These are phyloP conservation scores for Mionectes macconnelli DNA, from an alignment of 2,113 vertebrate species.

Conservation along the genomic window DNA sequence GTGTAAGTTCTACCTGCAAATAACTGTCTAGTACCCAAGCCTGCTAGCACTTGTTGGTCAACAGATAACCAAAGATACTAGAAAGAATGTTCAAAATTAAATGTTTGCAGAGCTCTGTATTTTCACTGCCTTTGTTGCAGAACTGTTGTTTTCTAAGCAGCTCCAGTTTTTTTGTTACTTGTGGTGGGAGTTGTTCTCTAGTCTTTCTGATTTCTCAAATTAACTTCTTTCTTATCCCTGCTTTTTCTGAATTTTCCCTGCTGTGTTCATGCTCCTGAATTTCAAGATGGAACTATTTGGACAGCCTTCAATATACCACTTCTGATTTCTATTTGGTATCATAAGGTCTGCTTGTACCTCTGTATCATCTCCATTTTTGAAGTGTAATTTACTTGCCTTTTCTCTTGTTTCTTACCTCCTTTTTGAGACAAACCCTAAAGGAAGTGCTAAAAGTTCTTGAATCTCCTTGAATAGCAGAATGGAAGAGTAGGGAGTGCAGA, in stretches of 20 bases:
- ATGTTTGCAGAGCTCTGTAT: background rate
- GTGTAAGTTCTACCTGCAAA: background rate
- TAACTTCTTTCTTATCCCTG: background rate
- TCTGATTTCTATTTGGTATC: background rate
- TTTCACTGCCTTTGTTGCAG: background rate
- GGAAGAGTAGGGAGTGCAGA: background rate
- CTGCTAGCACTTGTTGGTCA: background rate
- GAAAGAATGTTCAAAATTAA: background rate
- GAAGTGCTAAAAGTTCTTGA: background rate
- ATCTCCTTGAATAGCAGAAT: background rate
- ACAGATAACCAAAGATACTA: background rate
- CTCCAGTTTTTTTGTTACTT: background rate
- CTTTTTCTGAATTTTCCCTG: background rate
- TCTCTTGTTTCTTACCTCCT: background rate
- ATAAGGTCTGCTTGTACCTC: background rate
- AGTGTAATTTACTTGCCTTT: background rate
- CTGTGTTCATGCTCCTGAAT: background rate
- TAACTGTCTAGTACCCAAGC: background rate
- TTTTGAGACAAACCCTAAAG: background rate
- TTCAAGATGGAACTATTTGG: background rate
- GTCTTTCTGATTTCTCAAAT: background rate
- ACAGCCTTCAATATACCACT: background rate
- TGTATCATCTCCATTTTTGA: background rate
- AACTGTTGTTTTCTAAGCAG: background rate
- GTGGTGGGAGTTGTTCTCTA: background rate